Evolutionary conservation across 64 coral and sea anemone genomes (phyloP).

Genomic region (Porites lutea): DNA sequence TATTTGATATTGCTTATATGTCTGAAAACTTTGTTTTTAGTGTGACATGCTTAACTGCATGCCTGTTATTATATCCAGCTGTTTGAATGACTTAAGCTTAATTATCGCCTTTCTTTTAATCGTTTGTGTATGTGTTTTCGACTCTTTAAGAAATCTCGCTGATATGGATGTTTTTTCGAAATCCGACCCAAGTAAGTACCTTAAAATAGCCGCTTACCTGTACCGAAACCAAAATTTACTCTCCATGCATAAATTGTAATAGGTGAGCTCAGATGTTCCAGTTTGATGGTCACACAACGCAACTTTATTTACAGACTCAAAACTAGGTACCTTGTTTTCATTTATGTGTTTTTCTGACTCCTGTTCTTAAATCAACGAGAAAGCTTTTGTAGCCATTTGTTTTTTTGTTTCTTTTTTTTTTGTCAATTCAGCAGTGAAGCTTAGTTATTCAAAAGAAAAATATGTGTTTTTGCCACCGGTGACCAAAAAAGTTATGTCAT

Average conservation of each 20-base stretch:
- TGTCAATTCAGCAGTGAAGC: neutral
- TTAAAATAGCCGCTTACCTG: neutral
- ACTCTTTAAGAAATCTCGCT: slow-evolving; percentile 67
- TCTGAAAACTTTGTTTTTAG: too few species aligned
- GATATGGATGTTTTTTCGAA: slow-evolving; percentile 91
- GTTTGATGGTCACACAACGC: too few species aligned
- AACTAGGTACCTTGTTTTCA: too few species aligned
- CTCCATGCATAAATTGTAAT: neutral
- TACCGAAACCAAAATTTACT: neutral
- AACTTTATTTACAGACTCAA: too few species aligned
- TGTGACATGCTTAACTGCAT: too few species aligned
- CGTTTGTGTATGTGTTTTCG: neutral
- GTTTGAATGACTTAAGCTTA: neutral
- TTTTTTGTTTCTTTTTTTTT: neutral
- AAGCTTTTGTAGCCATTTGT: neutral
- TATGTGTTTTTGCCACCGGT: neutral
- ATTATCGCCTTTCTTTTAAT: neutral
- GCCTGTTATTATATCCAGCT: too few species aligned
- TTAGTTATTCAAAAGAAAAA: neutral
- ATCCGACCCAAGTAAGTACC: slow-evolving; percentile 82
- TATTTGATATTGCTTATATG: too few species aligned
- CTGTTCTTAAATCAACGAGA: too few species aligned
- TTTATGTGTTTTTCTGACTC: too few species aligned
- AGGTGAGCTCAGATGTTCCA: too few species aligned
- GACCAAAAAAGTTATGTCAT: neutral